These are phyloP conservation scores for Pedetes capensis DNA, from an alignment of 2,113 vertebrate species.

Conservation along the genomic window DNA sequence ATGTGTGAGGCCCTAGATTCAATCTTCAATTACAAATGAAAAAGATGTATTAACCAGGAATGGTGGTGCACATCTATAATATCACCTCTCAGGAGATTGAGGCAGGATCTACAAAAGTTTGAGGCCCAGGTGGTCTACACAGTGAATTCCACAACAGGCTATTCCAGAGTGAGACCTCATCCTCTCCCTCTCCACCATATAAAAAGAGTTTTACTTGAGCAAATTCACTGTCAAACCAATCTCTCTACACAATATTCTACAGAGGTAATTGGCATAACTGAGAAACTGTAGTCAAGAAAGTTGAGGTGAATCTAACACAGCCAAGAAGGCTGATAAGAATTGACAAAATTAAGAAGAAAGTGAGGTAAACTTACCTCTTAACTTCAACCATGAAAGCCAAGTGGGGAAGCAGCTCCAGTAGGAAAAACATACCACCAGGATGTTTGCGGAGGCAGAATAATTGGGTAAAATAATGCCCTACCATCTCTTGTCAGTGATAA, in stretches of 20 bases:
- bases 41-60: no score
- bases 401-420: background rate
- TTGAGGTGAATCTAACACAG: background rate
- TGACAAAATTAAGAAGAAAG: background rate
- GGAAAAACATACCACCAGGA: background rate
- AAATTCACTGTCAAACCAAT: background rate
- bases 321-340: background rate
- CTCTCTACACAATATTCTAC: background rate
- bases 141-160: no score
- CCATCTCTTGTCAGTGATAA: background rate
- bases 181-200: no score
- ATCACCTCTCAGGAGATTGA: no score
- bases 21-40: no score
- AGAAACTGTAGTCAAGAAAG: background rate
- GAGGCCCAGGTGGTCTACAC: no score
- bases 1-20: no score
- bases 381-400: background rate
- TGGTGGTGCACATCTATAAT: no score
- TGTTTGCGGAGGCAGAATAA: background rate
- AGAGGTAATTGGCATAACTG: background rate
- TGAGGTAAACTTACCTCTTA: background rate
- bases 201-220: constrained; percentile 23
- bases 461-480: background rate
- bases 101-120: no score
- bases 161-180: no score